A percentile compares a stretch with the other conserved stretches of the same genome.
These are phyloP conservation scores for Venusia cambrica DNA, from an alignment of 2,888 invertebrate genomes.

Conservation along the genomic window DNA sequence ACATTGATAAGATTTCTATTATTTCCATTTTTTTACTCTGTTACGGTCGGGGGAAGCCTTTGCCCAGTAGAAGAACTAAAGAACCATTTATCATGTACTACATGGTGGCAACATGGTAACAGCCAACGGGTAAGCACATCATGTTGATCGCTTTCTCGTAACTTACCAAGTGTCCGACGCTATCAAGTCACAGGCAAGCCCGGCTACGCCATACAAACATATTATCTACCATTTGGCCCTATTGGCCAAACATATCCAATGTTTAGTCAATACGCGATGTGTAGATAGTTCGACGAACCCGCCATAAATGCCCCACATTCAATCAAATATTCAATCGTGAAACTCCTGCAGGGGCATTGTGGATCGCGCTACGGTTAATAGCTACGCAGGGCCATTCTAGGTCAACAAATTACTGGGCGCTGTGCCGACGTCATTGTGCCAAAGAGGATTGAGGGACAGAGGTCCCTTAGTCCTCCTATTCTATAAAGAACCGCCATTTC, in stretches of 20 bases:
- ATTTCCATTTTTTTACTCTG: too few relatives aligned
- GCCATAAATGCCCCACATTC: slow-evolving; percentile 52
- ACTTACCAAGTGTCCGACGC: too few relatives aligned
- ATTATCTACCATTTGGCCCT: slow-evolving; percentile 36
- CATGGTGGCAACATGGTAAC: too few relatives aligned
- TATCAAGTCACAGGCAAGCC: too few relatives aligned
- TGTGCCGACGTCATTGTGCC: slow-evolving; percentile 24
- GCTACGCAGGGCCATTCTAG: slow-evolving; percentile 40
- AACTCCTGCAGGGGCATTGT: slow-evolving; percentile 48
- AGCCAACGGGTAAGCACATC: too few relatives aligned
- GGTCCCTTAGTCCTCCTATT: too few relatives aligned
- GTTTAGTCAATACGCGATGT: slow-evolving; percentile 25
- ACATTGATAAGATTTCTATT: too few relatives aligned
- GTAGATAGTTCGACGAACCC: slow-evolving; percentile 44
- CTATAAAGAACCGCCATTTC: too few relatives aligned
- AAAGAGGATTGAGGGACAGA: slow-evolving; percentile 13
- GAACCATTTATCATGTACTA: too few relatives aligned
- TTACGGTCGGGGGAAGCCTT: too few relatives aligned
- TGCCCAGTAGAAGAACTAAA: too few relatives aligned
- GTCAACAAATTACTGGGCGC: slow-evolving; percentile 33
- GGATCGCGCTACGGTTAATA: slow-evolving; percentile 47
- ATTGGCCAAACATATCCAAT: slow-evolving; percentile 30
- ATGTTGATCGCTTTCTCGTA: too few relatives aligned
- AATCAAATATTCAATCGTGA: slow-evolving; percentile 70
- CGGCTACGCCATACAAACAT: slow-evolving; percentile 17